Conservation (phyloP, 2,113 vertebrate genomes). For the Myiozetetes cayanensis region DNA sequence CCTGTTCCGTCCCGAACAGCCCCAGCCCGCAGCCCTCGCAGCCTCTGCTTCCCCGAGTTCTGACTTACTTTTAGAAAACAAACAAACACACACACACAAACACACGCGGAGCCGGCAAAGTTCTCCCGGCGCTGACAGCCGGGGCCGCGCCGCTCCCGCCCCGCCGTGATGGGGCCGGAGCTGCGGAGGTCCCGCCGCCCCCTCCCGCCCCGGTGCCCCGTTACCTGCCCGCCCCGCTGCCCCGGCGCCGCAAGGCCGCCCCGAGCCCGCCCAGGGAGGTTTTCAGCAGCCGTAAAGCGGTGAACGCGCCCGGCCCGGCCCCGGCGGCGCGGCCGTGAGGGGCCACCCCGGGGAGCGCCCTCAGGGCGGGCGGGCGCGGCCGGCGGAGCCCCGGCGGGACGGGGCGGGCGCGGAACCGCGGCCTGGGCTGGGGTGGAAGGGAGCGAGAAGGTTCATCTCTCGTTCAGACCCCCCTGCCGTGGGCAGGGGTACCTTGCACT, state of each 20-base stretch:
- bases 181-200: too few species aligned
- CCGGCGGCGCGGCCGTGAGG: neutral
- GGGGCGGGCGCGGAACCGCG: neutral
- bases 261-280: too few species aligned
- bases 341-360: neutral
- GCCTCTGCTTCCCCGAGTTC: neutral
- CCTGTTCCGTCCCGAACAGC: neutral
- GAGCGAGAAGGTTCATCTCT: rapidly evolving
- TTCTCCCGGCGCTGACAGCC: neutral
- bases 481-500: neutral
- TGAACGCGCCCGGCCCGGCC: too few species aligned
- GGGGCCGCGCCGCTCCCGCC: neutral
- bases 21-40: neutral
- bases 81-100: neutral
- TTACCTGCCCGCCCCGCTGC: too few species aligned
- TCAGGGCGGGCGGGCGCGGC: neutral
- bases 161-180: neutral
- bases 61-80: neutral
- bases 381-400: neutral
- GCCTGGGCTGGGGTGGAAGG: neutral
- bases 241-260: too few species aligned
- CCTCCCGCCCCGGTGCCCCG: too few species aligned
- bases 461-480: rapidly evolving
- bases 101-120: neutral
- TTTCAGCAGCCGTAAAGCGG: too few species aligned